Percentiles rank a stretch among this genome's conserved stretches.
Evolutionary conservation across 2,797 vertebrate species (phyloP).

Genomic region (Ctenochaetus hawaiiensis): DNA sequence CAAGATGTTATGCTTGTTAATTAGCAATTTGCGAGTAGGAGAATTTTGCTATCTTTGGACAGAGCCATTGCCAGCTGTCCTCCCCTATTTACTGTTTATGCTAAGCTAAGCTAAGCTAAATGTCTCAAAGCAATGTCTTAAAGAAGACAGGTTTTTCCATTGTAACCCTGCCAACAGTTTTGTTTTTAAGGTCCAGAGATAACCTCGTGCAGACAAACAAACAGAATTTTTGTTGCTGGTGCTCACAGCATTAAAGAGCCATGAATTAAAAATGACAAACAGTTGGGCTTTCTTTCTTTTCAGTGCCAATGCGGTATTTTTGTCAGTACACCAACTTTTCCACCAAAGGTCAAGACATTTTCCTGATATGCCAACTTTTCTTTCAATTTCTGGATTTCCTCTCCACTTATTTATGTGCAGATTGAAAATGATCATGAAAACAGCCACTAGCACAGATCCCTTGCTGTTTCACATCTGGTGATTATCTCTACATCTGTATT

Average conservation of each 20-base stretch:
- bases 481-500: not conserved
- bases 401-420: not conserved
- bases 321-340: not conserved
- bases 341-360: not conserved
- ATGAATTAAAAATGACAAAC: too few species aligned
- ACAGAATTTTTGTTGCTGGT: too few species aligned
- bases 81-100: not conserved
- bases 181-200: too few species aligned
- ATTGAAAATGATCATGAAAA: not conserved
- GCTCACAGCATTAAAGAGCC: too few species aligned
- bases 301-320: not conserved
- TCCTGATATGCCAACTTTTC: too few species aligned
- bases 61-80: not conserved
- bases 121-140: too few species aligned
- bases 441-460: not conserved
- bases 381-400: not conserved
- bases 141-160: too few species aligned
- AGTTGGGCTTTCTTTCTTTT: too few species aligned
- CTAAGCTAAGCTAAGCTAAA: not conserved
- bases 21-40: not conserved
- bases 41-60: not conserved
- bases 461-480: not conserved
- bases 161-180: too few species aligned
- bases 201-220: too few species aligned
- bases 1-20: not conserved